phyloP scores from a whole-genome alignment of 1,140 invertebrate genomes.

The Ptiloglossa arizonensis region DNA sequence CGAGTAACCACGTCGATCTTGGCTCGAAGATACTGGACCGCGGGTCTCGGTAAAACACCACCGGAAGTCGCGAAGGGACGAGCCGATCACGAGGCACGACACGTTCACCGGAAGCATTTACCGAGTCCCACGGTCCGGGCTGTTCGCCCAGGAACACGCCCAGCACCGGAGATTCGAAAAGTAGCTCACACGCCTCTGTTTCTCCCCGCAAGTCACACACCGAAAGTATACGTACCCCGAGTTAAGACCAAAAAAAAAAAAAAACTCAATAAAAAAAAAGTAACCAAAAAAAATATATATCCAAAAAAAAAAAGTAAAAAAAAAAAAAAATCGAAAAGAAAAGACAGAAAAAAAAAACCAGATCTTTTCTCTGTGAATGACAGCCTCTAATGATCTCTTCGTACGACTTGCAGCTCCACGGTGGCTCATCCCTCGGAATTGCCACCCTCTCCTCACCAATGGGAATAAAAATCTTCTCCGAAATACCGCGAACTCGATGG shows the following conservation, averaged over 20 bases:
- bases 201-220: slow-evolving; percentile 27
- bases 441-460: slow-evolving; percentile 97
- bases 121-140: slow-evolving; percentile 7
- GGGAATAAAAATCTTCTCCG: slow-evolving; percentile 87
- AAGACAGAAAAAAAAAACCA: slow-evolving; percentile 23
- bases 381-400: slow-evolving; percentile 61
- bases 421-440: slow-evolving; percentile 98
- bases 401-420: slow-evolving; percentile 91
- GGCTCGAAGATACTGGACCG: slow-evolving; percentile 29
- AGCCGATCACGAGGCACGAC: too few species aligned
- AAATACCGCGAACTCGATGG: slow-evolving; percentile 44
- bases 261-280: slow-evolving; percentile 11
- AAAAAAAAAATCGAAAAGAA: slow-evolving; percentile 13
- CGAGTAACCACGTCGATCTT: slow-evolving; percentile 9
- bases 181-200: slow-evolving; percentile 30
- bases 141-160: slow-evolving; percentile 1
- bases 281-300: too few species aligned
- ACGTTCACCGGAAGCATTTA: neutral
- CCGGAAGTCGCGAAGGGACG: neutral
- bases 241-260: slow-evolving; percentile 17
- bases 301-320: slow-evolving; percentile 10
- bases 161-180: slow-evolving; percentile 29
- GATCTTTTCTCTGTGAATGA: slow-evolving; percentile 15
- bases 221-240: slow-evolving; percentile 15
- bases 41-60: slow-evolving; percentile 25